phyloP scores from a whole-genome alignment of 2,113 vertebrate genomes.

The Coryphaenoides rupestris region DNA sequence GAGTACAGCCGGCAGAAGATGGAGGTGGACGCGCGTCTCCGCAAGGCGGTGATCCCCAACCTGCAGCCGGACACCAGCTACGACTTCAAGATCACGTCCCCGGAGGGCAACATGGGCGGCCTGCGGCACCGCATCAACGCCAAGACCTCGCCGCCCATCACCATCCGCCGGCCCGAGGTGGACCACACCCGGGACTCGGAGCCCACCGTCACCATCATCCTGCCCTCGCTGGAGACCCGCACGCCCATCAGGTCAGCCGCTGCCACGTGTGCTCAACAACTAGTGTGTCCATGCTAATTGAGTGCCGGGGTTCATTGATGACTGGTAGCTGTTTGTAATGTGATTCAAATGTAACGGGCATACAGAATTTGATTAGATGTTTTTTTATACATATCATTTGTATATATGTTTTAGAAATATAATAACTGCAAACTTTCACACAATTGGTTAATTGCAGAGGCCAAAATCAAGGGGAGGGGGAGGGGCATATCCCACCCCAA shows the following conservation, averaged over 20 bases:
- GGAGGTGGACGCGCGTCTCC: slow-evolving; percentile 87
- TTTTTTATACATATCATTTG: too few relatives aligned
- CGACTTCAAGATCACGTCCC: slow-evolving; percentile 89
- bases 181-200: slow-evolving; percentile 83
- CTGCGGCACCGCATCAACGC: slow-evolving; percentile 91
- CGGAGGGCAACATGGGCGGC: slow-evolving; percentile 89
- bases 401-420: too few relatives aligned
- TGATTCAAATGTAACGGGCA: too few relatives aligned
- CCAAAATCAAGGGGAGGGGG: too few relatives aligned
- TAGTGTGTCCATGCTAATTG: too few relatives aligned
- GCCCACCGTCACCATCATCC: slow-evolving; percentile 84
- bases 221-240: slow-evolving; percentile 82
- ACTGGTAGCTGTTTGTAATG: too few relatives aligned
- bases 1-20: slow-evolving; percentile 87
- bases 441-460: too few relatives aligned
- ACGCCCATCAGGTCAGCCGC: slow-evolving; percentile 84
- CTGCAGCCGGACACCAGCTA: slow-evolving; percentile 90
- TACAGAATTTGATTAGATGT: too few relatives aligned
- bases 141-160: slow-evolving; percentile 86
- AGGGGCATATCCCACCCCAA: too few relatives aligned
- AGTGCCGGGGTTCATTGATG: too few relatives aligned
- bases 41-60: slow-evolving; percentile 91
- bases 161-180: slow-evolving; percentile 83
- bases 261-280: too few relatives aligned
- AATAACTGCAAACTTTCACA: too few relatives aligned